Base-by-base conservation (phyloP, 37 sponge, comb jelly and placozoan species). In the Diacarnus erythraeanus region DNA sequence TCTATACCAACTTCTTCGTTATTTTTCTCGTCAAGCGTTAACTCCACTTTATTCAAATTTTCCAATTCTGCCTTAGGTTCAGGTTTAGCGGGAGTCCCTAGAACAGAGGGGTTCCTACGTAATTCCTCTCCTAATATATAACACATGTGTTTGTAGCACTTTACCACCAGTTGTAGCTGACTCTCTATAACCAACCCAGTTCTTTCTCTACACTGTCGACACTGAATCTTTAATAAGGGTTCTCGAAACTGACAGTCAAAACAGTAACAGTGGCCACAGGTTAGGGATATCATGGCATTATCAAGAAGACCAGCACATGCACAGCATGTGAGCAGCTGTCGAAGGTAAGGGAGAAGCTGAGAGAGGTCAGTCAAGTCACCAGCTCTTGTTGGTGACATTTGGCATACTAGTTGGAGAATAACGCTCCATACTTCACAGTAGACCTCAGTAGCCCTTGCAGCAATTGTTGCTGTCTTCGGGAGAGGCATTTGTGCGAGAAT, bases 181-280 rank as follows among this genome's bases (percentile, higher is more conserved):
- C 30, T 79, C 30, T 83, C 88, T 36, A 42, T 51, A 18, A 77
- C 81, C 58, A 92, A 66, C 10, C 80, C 80, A 27, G 43, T 80
- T 57, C 92, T 59, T 58, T 87, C 92, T 41, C 77, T 44, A 59
- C 92, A 92, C 43, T 92, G 92, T 3, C 92, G 71, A 43, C 92
- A 92, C 42, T 76, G 79, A n/a, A 92, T 92, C 42, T 83, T 83
- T 38, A 86, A 64, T 30, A 80, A 39, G 0, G 92, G 92, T 15
- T 64, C 64, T 21, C 72, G 22, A 23, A 80, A 80, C 68, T 92
- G 92, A 65, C 92, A 92, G 29, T 68, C 44, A 37, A 34, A 83
- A 58, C 92, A 92, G 77, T 92, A 92, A 43, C 86, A 85, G 72
- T 92, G 92, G 17, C 88, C 92, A 69, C 92, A 92, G 44, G 77